A percentile compares a stretch with the other conserved stretches of the same genome.
Conservation (phyloP, 1,140 invertebrate genomes). For the Drosophila setifemur region DNA sequence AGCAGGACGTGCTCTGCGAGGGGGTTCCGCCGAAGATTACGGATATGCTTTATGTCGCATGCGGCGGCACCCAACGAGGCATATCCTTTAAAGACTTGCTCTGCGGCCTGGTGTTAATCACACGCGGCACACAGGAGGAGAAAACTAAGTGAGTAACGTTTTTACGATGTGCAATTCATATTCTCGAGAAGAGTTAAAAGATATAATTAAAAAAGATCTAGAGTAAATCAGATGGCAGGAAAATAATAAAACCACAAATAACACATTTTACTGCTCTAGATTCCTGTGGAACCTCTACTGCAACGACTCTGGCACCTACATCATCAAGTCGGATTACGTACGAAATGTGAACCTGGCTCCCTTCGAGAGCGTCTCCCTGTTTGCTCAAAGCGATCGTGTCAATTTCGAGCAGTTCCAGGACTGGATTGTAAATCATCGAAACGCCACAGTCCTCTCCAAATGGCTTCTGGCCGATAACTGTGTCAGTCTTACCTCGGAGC, state of each 20-base stretch:
- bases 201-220: too few species aligned
- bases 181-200: too few species aligned
- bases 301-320: constrained; percentile 89
- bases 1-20: constrained; percentile 92
- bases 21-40: constrained; percentile 90
- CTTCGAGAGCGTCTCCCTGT: constrained; percentile 68
- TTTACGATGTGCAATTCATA: too few species aligned
- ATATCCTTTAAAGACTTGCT: constrained; percentile 91
- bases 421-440: constrained; percentile 88
- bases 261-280: constrained; percentile 80
- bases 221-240: too few species aligned
- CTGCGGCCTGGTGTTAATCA: constrained; percentile 92
- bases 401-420: constrained; percentile 88
- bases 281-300: constrained; percentile 94
- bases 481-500: constrained; percentile 89
- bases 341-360: constrained; percentile 85
- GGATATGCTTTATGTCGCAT: constrained; percentile 91
- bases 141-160: constrained; percentile 93
- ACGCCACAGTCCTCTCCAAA: constrained; percentile 90
- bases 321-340: constrained; percentile 90
- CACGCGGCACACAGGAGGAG: constrained; percentile 91
- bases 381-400: constrained; percentile 74
- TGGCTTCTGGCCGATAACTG: constrained; percentile 90
- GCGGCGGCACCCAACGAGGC: constrained; percentile 91
- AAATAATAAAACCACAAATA: too few species aligned